Evolutionary conservation across 2,113 vertebrate genomes (phyloP), one percentile per base, ranked within the genome.

Genomic region (Vicugna pacos): DNA sequence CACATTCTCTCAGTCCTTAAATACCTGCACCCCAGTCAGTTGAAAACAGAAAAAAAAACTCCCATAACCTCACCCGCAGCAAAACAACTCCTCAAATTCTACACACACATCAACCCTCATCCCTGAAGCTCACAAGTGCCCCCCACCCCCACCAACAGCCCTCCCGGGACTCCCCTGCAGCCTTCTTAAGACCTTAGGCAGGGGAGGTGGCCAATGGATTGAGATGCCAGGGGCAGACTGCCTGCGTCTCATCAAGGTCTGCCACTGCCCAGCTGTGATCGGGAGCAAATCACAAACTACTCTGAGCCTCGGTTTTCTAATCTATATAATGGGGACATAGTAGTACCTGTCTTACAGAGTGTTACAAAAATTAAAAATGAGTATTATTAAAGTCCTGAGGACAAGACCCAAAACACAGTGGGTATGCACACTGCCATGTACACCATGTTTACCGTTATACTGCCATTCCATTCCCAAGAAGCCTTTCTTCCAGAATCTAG

Each of bases 81-180:
- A 46, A 62, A 73, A 64, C 4, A 6, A 28, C 46, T 62, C 28
- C 73, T 54, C n/a, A 15, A 28, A 17, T 67, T 58, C 26, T 24
- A 87, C 56, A 83, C n/a, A 67, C 50, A 56, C 3, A 28, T 15
- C 62, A 24, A 19, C 42, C 14, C 65, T 54, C n/a, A 50, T 1
- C 35, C 52, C 32, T 15, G 70, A 88, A 64, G 58, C 46, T 62
- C 38, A 19, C 46, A 15, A 64, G 42, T 4, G 46, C 1, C 38
- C n/a, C 69, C 58, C 91, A 72, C 32, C 65, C 64, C 82, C 15
- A 30, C 22, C 38, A 42, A 42, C 38, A 42, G 38, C 62, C 19
- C 15, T 26, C 10, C 2, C 0, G 22, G 24, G 70, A n/a, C 12
- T 14, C 72, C 28, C 1, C 0, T 6, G 64, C 1, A 9, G 32